Conservation (phyloP, 2,113 vertebrate genomes). For the Xenopus borealis region DNA sequence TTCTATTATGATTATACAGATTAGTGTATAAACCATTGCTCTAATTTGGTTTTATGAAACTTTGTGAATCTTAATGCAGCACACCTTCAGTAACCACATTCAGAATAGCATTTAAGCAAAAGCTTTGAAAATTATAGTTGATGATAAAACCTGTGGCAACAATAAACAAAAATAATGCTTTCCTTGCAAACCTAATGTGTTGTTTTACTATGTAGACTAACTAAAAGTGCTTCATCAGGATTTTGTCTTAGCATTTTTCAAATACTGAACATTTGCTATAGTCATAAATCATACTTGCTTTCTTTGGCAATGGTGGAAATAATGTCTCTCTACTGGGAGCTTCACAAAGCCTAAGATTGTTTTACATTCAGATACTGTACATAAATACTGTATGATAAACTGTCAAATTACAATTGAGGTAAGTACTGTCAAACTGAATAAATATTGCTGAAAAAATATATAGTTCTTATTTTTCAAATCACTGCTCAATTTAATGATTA, state of each 20-base stretch:
- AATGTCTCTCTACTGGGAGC: slow-evolving; percentile 35
- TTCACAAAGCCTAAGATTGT: slow-evolving; percentile 26
- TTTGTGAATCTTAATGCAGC: no score
- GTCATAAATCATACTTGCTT: slow-evolving; percentile 38
- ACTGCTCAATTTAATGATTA: no score
- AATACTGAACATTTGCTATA: slow-evolving; percentile 32
- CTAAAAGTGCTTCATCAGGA: slow-evolving; percentile 39
- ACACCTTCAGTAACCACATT: no score
- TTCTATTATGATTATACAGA: no score
- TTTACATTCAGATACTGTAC: slow-evolving; percentile 30
- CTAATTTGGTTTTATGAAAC: no score
- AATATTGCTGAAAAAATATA: slow-evolving; percentile 8
- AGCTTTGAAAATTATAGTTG: no score
- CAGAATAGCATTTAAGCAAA: no score
- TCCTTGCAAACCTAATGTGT: no score
- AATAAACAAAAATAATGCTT: no score
- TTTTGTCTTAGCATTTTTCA: slow-evolving; percentile 32
- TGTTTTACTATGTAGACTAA: background rate
- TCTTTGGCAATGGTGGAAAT: slow-evolving; percentile 26
- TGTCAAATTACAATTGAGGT: slow-evolving; percentile 36
- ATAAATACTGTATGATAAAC: slow-evolving; percentile 32
- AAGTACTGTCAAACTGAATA: slow-evolving; percentile 34
- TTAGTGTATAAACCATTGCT: no score
- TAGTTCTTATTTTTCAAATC: no score
- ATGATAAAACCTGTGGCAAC: no score